Base-by-base conservation (phyloP, 1,140 invertebrate genomes). In the Prorops nasuta region DNA sequence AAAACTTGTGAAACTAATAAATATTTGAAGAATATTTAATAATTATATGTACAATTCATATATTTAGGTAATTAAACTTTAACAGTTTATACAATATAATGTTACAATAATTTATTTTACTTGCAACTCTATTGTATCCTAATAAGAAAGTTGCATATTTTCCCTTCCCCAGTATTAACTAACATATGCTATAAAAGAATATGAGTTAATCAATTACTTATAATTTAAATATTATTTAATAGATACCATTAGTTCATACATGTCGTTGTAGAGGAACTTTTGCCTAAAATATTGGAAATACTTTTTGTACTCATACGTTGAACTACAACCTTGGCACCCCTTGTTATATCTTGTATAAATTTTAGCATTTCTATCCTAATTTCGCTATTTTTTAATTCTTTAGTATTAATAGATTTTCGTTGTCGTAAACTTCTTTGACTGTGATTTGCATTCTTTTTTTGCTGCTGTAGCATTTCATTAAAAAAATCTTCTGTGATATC, bases 301-400 rank as follows among this genome's bases (percentile, higher is more conserved):
- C 53, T 64, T 20, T 55, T 62, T 17, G 57, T 44, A 54, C 66
- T 66, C 10, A 77, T 48, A 15, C 74, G 67, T 37, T 55, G 60
- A 19, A 77, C 48, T 9, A 74, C 64, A 28, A 77, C 72, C 44
- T 60, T 70, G 15, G 58, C 71, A 45, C 71, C 71, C 42, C 56
- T 62, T 4, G 63, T 68, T 12, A 77, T 66, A 35, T 75, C 72
- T 21, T 66, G 60, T 32, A 77, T 59, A 16, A 77, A 67, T 62
- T 77, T 77, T 36, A 58, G 52, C 48, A 75, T 63, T 41, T 77
- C 60, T 37, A 76, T 45, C 16, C 46, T 51, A 3, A 43, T 18
- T 19, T 59, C 39, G 18, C 18, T 17, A 34, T 24, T 44, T 34
- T 47, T 52, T 6, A 36, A 4, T 36, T 37, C 7, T 10, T 42